Conservation (phyloP, 2,888 invertebrate species). For the Chloroclystis v-ata region DNA sequence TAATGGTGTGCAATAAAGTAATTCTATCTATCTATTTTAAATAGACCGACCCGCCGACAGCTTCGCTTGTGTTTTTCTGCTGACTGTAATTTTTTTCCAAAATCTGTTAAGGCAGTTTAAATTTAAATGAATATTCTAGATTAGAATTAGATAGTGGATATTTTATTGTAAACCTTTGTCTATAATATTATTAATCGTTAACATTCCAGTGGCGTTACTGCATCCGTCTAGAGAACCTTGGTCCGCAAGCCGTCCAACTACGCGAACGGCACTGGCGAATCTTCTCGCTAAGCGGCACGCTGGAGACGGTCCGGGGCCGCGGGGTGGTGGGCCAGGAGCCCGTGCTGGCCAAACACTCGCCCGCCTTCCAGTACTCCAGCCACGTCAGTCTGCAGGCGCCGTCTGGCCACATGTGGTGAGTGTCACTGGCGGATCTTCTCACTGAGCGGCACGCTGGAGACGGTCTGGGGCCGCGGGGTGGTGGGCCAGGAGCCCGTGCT, state of each 20-base stretch:
- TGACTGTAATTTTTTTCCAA: not conserved
- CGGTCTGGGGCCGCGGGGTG: not conserved
- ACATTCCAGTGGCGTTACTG: slow-evolving; percentile 96
- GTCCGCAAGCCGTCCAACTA: slow-evolving; percentile 91
- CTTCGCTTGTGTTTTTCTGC: too few species aligned
- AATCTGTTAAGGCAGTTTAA: too few species aligned
- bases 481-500: too few species aligned
- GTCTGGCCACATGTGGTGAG: slow-evolving; percentile 97
- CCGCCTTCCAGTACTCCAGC: slow-evolving; percentile 98
- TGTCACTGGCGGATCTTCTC: not conserved
- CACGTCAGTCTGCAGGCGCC: slow-evolving; percentile 98
- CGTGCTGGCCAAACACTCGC: slow-evolving; percentile 88
- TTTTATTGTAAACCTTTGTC: too few species aligned
- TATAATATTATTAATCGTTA: too few species aligned
- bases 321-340: slow-evolving; percentile 99
- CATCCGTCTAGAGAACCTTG: slow-evolving; percentile 96
- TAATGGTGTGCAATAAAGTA: too few species aligned
- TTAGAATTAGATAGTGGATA: too few species aligned
- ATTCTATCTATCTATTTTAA: too few species aligned
- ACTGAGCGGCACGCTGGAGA: not conserved
- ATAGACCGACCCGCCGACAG: too few species aligned
- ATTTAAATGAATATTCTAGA: too few species aligned
- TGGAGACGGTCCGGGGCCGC: slow-evolving; percentile 95
- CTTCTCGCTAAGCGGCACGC: slow-evolving; percentile 94
- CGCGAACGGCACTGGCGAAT: slow-evolving; percentile 99